Evolutionary conservation across 37 sponge, comb jelly and placozoan species (phyloP).

Genomic region (Chondrosia reniformis): DNA sequence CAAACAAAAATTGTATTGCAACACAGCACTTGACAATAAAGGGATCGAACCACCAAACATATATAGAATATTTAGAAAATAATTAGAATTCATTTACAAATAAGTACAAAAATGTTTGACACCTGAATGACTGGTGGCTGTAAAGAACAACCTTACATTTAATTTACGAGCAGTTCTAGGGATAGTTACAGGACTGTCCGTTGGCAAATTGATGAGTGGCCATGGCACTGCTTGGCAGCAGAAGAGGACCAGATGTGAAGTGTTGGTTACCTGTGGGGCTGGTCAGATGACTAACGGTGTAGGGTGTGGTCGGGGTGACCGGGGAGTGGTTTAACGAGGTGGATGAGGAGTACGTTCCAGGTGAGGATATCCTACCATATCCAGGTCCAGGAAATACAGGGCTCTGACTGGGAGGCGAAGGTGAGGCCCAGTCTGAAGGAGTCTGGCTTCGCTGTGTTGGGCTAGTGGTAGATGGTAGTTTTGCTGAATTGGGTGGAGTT

Average conservation of each 20-base stretch:
- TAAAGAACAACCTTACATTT: not conserved
- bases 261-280: not conserved
- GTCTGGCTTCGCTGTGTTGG: not conserved
- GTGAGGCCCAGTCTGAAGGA: slow-evolving; percentile 7
- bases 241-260: not conserved
- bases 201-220: slow-evolving; percentile 5
- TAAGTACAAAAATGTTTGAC: not conserved
- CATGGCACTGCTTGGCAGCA: not conserved
- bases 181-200: not conserved
- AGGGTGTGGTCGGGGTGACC: slow-evolving; percentile 14
- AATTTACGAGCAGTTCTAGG: not conserved
- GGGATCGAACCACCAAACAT: too few relatives aligned
- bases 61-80: not conserved
- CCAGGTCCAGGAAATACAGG: slow-evolving; percentile 12
- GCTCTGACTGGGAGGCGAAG: slow-evolving; percentile 22
- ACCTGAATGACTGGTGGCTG: too few relatives aligned
- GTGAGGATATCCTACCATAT: not conserved
- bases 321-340: slow-evolving; percentile 14
- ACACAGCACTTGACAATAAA: too few relatives aligned
- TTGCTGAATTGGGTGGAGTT: not conserved
- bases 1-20: too few relatives aligned
- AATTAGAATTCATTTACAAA: not conserved
- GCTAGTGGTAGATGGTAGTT: not conserved
- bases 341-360: not conserved
- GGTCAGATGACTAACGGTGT: not conserved